A percentile compares a stretch with the other conserved stretches of the same genome.
Evolutionary conservation across 1,140 invertebrate species (phyloP).

Genomic region (Drosophila truncata): DNA sequence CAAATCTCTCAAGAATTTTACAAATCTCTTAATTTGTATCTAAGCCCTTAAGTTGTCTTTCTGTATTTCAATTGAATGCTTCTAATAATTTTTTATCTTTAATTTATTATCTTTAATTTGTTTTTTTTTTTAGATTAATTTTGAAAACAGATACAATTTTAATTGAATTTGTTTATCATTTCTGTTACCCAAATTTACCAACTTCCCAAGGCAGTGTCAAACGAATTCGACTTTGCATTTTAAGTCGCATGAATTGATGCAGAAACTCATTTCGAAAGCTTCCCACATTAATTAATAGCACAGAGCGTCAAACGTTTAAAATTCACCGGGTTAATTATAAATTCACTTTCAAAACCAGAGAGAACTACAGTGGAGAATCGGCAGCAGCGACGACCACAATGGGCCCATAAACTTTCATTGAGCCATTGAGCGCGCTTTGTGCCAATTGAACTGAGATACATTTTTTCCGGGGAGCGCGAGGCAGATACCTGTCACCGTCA

Average conservation of each 20-base stretch:
- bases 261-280: conserved; percentile 24
- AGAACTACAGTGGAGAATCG: conserved; percentile 30
- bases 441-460: conserved; percentile 59
- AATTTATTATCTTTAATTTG: not conserved
- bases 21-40: not conserved
- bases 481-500: conserved; percentile 68
- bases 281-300: conserved; percentile 79
- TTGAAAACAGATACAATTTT: not conserved
- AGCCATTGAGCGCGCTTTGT: conserved; percentile 41
- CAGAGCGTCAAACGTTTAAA: conserved; percentile 45
- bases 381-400: conserved; percentile 22
- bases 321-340: conserved; percentile 70
- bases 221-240: conserved; percentile 6
- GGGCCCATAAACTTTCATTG: conserved; percentile 74
- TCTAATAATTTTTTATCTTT: not conserved
- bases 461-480: not conserved
- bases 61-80: not conserved
- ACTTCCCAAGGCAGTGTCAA: conserved; percentile 11
- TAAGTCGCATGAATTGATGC: conserved; percentile 6
- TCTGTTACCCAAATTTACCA: not conserved
- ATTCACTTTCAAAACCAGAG: conserved; percentile 72
- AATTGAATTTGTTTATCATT: not conserved
- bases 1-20: no score
- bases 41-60: not conserved
- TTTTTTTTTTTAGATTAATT: not conserved